phyloP scores from a whole-genome alignment of 2,888 invertebrate genomes.

The Ophion slaviceki region DNA sequence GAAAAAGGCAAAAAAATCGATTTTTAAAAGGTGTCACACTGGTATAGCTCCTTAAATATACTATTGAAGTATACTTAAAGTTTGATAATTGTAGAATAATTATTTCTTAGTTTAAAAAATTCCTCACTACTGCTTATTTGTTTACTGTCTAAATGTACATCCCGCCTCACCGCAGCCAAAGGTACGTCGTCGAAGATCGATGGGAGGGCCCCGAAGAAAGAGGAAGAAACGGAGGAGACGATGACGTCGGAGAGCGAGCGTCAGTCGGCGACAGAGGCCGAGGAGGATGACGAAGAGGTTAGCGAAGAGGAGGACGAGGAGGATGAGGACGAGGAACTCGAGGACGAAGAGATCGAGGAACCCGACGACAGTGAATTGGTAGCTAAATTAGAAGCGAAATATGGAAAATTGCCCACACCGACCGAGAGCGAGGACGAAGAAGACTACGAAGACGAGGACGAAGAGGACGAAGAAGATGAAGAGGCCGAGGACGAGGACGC shows the following conservation, averaged over 20 bases:
- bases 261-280: conserved; percentile 68
- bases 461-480: conserved; percentile 77
- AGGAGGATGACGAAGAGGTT: conserved; percentile 75
- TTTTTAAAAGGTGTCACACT: too few relatives aligned
- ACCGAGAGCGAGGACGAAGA: conserved; percentile 81
- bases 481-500: conserved; percentile 80
- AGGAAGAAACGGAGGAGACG: conserved; percentile 61
- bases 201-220: conserved; percentile 52
- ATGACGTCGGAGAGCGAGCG: conserved; percentile 67
- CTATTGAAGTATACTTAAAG: too few relatives aligned
- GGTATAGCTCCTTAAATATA: too few relatives aligned
- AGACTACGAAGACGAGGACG: conserved; percentile 72
- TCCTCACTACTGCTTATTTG: too few relatives aligned
- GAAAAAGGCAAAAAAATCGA: too few relatives aligned
- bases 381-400: conserved; percentile 89
- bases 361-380: conserved; percentile 89
- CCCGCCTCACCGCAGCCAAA: conserved; percentile 1
- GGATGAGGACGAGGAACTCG: conserved; percentile 77
- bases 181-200: conserved; percentile 23
- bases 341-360: conserved; percentile 83
- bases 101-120: too few relatives aligned
- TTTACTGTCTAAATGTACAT: too few relatives aligned
- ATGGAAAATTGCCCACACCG: conserved; percentile 87
- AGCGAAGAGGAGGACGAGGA: conserved; percentile 68
- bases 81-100: too few relatives aligned